These are phyloP conservation scores for Mystacides longicornis DNA, from an alignment of 2,888 invertebrate species.

Conservation along the genomic window DNA sequence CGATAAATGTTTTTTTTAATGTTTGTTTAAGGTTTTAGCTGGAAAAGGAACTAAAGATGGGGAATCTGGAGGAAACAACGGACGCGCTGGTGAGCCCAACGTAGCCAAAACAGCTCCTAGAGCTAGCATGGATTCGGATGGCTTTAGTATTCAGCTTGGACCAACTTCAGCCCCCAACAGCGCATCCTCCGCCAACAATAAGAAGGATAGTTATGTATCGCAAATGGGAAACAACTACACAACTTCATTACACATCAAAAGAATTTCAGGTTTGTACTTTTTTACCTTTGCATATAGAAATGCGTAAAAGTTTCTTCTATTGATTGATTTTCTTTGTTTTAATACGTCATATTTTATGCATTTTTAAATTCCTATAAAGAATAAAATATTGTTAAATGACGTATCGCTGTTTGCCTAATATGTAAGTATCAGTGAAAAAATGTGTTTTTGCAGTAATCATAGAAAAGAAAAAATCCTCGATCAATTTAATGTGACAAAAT, in stretches of 20 bases:
- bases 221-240: slow-evolving; percentile 49
- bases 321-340: no score
- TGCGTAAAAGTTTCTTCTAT: no score
- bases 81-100: slow-evolving; percentile 34
- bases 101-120: slow-evolving; percentile 34
- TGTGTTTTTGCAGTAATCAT: no score
- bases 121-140: slow-evolving; percentile 45
- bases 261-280: slow-evolving; percentile 48
- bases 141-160: slow-evolving; percentile 43
- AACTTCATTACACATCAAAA: slow-evolving; percentile 46
- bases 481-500: no score
- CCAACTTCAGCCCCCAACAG: slow-evolving; percentile 10
- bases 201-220: slow-evolving; percentile 49
- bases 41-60: slow-evolving; percentile 32
- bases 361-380: no score
- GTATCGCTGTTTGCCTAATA: no score
- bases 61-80: slow-evolving; percentile 32
- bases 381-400: no score
- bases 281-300: no score
- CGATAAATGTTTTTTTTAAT: no score
- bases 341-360: no score
- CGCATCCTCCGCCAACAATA: slow-evolving; percentile 44
- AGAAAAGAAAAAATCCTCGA: no score
- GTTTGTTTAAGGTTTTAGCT: slow-evolving; percentile 30
- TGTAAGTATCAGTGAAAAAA: no score